Evolutionary conservation across 1,140 invertebrate species (phyloP).

Genomic region (Pseudomyrmex pallidus): DNA sequence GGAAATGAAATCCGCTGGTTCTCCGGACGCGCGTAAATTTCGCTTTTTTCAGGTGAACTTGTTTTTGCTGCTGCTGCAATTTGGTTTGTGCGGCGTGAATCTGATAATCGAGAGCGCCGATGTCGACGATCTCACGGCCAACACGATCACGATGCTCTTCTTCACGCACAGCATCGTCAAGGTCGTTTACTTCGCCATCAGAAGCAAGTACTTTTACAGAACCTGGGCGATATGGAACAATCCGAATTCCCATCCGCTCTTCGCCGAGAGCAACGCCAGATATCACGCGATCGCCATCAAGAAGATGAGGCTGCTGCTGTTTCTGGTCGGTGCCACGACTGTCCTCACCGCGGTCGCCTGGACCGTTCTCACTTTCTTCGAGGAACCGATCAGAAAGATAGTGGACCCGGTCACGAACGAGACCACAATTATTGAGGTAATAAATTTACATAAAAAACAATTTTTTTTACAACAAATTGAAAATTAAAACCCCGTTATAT

Average conservation of each 20-base stretch:
- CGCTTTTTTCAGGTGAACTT: conserved; percentile 84
- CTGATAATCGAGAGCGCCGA: conserved; percentile 90
- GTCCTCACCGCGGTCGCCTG: conserved; percentile 87
- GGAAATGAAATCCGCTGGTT: neutral
- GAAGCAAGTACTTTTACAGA: conserved; percentile 91
- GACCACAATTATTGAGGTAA: conserved; percentile 87
- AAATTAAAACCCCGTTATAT: neutral
- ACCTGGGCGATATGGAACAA: conserved; percentile 92
- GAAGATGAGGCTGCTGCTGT: conserved; percentile 91
- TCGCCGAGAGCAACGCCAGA: conserved; percentile 92
- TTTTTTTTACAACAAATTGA: neutral
- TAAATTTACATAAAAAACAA: neutral
- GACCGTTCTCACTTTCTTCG: conserved; percentile 92
- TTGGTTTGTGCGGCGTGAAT: conserved; percentile 88
- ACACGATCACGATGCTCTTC: conserved; percentile 92
- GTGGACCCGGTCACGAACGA: conserved; percentile 90
- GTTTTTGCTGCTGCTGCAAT: conserved; percentile 88
- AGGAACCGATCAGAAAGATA: conserved; percentile 89
- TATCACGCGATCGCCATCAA: conserved; percentile 90
- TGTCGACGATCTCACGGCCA: conserved; percentile 92
- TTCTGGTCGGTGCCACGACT: conserved; percentile 88
- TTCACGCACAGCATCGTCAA: conserved; percentile 92
- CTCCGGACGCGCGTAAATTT: neutral
- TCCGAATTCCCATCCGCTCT: conserved; percentile 92
- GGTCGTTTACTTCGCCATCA: conserved; percentile 89